These are phyloP conservation scores for Esox masquinongy DNA, from an alignment of 2,797 vertebrate genomes.

Conservation along the genomic window DNA sequence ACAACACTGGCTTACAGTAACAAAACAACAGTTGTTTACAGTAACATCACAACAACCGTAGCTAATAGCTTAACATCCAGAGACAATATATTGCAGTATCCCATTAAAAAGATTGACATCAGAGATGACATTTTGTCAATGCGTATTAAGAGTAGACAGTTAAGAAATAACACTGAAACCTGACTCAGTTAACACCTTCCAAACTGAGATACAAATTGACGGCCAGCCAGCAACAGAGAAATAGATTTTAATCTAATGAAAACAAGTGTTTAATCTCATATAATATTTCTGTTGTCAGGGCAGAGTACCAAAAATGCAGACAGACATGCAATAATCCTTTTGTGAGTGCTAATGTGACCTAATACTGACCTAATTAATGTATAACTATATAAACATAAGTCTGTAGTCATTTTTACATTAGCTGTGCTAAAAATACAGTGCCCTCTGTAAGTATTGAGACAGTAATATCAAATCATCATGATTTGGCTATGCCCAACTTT, in stretches of 20 bases:
- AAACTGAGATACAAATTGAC: neutral
- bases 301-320: neutral
- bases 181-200: neutral
- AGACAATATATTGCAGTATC: neutral
- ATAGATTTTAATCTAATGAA: constrained; percentile 4
- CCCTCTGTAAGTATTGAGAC: no score
- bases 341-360: neutral
- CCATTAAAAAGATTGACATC: neutral
- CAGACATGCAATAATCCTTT: no score
- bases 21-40: neutral
- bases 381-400: neutral
- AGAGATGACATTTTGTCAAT: constrained; percentile 1
- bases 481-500: no score
- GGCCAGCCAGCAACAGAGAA: constrained; percentile 9
- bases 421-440: neutral
- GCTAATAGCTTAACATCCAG: neutral
- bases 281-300: neutral
- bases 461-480: no score
- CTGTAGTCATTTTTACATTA: neutral
- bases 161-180: constrained; percentile 14
- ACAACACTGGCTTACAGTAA: no score
- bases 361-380: neutral
- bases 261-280: constrained; percentile 5
- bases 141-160: neutral
- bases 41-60: no score